Percentiles rank a stretch among this genome's conserved stretches.
Conservation (phyloP, 2,888 invertebrate genomes). For the Pegoplata infirma region DNA sequence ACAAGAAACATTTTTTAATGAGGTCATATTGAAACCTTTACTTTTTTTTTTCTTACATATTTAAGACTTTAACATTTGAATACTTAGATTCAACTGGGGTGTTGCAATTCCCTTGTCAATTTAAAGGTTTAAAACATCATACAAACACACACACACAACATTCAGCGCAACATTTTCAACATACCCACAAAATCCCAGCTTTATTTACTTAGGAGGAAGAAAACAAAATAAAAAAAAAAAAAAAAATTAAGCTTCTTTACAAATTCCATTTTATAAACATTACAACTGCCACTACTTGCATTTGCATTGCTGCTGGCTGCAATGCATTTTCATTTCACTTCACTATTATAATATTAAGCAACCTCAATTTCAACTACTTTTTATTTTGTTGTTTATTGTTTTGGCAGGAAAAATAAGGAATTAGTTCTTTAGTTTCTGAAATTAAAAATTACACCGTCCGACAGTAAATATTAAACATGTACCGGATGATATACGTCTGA, state of each 20-base stretch:
- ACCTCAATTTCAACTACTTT: conserved; percentile 30
- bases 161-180: background rate
- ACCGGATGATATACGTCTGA: too few species aligned
- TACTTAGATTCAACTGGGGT: conserved; percentile 21
- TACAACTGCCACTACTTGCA: conserved; percentile 39
- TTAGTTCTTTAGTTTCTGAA: too few species aligned
- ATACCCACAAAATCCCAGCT: conserved; percentile 46
- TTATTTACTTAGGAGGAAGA: conserved; percentile 33
- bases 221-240: background rate
- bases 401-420: too few species aligned
- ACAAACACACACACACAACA: conserved; percentile 3
- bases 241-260: conserved; percentile 55
- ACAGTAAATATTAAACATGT: too few species aligned
- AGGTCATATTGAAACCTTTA: conserved; percentile 1
- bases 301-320: background rate
- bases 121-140: conserved; percentile 28
- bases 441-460: too few species aligned
- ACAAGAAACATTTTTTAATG: conserved; percentile 18
- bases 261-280: conserved; percentile 58
- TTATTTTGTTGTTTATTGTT: conserved; percentile 9
- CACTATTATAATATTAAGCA: conserved; percentile 26
- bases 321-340: conserved; percentile 42
- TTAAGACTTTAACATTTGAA: conserved; percentile 51
- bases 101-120: conserved; percentile 50
- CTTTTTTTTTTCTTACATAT: conserved; percentile 4